These are phyloP conservation scores for Cantharis rufa DNA, from an alignment of 2,888 invertebrate species.

Conservation along the genomic window DNA sequence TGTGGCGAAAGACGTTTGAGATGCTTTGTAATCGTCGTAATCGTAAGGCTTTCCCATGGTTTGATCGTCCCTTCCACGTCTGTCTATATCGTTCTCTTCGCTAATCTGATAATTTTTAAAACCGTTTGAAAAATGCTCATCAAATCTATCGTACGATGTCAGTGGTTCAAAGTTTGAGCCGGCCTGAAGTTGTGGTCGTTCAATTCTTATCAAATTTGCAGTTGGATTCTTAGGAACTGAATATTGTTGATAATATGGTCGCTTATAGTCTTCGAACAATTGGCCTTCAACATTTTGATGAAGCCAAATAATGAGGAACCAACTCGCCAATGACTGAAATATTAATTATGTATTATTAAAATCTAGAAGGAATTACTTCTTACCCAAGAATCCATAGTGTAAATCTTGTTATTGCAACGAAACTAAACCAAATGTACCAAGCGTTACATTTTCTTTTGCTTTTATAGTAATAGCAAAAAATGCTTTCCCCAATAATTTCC, in stretches of 20 bases:
- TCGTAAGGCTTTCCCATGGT: constrained; percentile 30
- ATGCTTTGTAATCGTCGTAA: constrained; percentile 40
- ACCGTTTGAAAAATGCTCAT: neutral
- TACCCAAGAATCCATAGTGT: neutral
- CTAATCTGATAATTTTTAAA: neutral
- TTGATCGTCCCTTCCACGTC: constrained; percentile 10
- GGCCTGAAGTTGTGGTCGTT: neutral
- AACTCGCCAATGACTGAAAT: constrained; percentile 6
- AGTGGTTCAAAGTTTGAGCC: neutral
- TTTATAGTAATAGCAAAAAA: constrained; percentile 8
- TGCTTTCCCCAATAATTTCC: constrained; percentile 14
- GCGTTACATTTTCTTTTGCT: neutral
- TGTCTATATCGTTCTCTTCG: neutral
- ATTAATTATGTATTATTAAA: neutral
- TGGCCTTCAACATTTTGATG: neutral
- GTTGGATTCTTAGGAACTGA: neutral
- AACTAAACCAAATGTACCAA: neutral
- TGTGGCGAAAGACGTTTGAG: constrained; percentile 37
- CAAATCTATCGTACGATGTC: neutral
- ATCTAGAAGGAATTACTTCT: neutral
- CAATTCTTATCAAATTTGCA: neutral
- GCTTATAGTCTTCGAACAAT: neutral
- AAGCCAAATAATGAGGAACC: neutral
- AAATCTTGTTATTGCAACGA: neutral
- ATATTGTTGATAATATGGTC: neutral